phyloP scores from a whole-genome alignment of 2,888 invertebrate species.

The Liodrosophila aerea region DNA sequence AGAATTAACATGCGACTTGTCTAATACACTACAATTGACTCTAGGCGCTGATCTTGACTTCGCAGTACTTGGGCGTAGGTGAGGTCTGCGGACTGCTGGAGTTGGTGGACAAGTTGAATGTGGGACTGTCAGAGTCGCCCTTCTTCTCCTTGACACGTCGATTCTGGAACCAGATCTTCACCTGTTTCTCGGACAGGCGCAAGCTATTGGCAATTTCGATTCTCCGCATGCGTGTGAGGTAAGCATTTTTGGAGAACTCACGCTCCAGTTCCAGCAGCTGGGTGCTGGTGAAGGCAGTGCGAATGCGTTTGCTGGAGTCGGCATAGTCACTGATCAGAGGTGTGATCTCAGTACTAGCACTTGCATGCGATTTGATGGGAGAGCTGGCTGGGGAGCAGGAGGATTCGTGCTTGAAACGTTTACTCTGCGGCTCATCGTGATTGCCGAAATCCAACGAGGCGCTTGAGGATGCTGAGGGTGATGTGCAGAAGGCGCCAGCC shows the following conservation, averaged over 20 bases:
- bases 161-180: conserved; percentile 97
- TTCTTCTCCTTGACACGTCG: conserved; percentile 96
- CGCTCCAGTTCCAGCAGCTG: conserved; percentile 93
- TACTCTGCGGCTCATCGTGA: conserved; percentile 70
- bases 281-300: conserved; percentile 96
- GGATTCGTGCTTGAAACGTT: conserved; percentile 73
- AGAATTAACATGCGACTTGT: too few relatives aligned
- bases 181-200: conserved; percentile 95
- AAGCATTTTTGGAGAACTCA: conserved; percentile 95
- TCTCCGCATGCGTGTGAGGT: conserved; percentile 92
- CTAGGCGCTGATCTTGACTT: conserved; percentile 48
- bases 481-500: conserved; percentile 77
- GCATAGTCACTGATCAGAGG: conserved; percentile 83
- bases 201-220: conserved; percentile 96
- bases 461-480: conserved; percentile 80
- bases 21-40: neutral
- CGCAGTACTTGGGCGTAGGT: conserved; percentile 36
- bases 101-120: conserved; percentile 69
- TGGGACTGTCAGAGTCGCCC: conserved; percentile 87
- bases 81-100: conserved; percentile 62
- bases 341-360: conserved; percentile 59
- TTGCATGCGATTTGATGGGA: conserved; percentile 60
- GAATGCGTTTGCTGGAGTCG: conserved; percentile 91
- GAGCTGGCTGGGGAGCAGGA: conserved; percentile 77
- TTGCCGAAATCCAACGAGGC: conserved; percentile 71